phyloP scores from a whole-genome alignment of 2,797 vertebrate species.

The Margarornis squamiger region DNA sequence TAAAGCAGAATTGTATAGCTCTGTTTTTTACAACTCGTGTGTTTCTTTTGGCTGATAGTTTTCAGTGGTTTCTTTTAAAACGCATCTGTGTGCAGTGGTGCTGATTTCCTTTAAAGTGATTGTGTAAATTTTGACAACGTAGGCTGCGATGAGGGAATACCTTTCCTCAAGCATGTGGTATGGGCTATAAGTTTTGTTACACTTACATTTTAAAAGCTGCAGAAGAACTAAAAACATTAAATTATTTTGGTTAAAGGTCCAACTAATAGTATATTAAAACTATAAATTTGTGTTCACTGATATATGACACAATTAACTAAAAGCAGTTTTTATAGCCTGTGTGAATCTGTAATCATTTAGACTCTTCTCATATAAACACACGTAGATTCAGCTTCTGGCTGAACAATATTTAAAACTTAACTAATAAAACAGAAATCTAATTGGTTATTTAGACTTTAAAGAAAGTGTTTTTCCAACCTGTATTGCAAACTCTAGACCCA shows the following conservation, averaged over 20 bases:
- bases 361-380: neutral
- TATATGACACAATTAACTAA: neutral
- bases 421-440: neutral
- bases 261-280: neutral
- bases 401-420: neutral
- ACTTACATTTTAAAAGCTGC: neutral
- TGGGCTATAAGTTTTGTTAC: neutral
- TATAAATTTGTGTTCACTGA: neutral
- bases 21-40: neutral
- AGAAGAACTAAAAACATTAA: neutral
- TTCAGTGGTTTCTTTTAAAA: neutral
- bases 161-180: neutral
- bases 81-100: neutral
- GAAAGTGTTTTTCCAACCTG: neutral
- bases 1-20: neutral
- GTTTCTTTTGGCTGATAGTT: neutral
- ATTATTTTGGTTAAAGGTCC: neutral
- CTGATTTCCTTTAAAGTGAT: neutral
- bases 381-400: neutral
- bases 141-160: neutral
- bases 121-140: neutral
- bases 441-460: neutral
- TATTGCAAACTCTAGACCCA: neutral
- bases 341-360: neutral
- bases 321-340: neutral